Evolutionary conservation across 2,888 invertebrate species (phyloP).

Genomic region (Homarus gammarus): DNA sequence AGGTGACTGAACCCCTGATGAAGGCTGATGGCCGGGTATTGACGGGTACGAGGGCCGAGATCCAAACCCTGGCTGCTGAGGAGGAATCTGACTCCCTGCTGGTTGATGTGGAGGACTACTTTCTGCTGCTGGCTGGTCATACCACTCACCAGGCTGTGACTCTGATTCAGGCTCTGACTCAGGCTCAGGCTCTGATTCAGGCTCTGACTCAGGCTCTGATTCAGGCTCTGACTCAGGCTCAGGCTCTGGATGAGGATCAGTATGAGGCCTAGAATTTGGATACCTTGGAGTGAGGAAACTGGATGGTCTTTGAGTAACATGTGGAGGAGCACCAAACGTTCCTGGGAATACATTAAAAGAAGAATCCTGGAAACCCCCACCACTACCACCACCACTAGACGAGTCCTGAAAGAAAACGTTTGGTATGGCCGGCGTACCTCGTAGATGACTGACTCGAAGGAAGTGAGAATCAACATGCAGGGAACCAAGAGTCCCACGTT

Average conservation of each 20-base stretch:
- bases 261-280: background rate
- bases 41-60: background rate
- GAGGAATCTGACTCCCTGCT: background rate
- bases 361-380: background rate
- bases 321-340: background rate
- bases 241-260: constrained; percentile 12
- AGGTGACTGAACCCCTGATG: background rate
- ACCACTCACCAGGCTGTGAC: background rate
- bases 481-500: constrained; percentile 87
- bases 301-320: background rate
- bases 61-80: background rate
- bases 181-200: background rate
- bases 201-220: background rate
- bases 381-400: background rate
- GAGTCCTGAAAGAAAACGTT: constrained; percentile 21
- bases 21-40: background rate
- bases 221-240: constrained; percentile 35
- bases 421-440: constrained; percentile 42
- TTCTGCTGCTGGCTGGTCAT: constrained; percentile 1
- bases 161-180: constrained; percentile 24
- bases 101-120: background rate
- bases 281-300: constrained; percentile 20
- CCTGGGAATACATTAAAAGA: background rate
- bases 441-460: constrained; percentile 80
- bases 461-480: constrained; percentile 90